Conservation (phyloP, 2,113 vertebrate genomes). For the Lamprotornis superbus region DNA sequence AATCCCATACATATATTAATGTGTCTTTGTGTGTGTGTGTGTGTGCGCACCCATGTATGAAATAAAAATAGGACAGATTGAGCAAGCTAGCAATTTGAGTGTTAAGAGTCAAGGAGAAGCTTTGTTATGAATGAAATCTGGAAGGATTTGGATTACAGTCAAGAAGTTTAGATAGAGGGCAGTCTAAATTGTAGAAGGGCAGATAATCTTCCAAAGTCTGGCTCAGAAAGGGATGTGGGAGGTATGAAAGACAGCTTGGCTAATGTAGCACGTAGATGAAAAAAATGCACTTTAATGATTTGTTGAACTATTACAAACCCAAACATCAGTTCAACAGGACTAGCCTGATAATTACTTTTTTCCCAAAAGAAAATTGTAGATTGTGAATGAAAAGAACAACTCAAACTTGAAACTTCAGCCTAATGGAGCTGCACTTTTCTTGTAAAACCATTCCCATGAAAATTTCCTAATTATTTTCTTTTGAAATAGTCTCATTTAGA, state of each 20-base stretch:
- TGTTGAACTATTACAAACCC: neutral
- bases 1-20: neutral
- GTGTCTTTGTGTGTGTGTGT: neutral
- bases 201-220: neutral
- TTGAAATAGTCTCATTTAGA: neutral
- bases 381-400: neutral
- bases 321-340: neutral
- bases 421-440: neutral
- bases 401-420: neutral
- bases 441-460: neutral
- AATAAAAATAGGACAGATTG: neutral
- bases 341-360: neutral
- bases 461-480: neutral
- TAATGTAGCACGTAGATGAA: neutral
- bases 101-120: neutral
- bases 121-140: neutral
- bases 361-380: neutral
- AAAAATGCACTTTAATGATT: neutral
- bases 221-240: neutral
- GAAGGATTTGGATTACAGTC: neutral
- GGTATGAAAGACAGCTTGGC: neutral
- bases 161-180: neutral
- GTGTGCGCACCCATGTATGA: accelerated
- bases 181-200: neutral
- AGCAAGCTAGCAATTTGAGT: neutral